Evolutionary conservation across 2,113 vertebrate genomes (phyloP).

Genomic region (Dendropsophus ebraccatus): DNA sequence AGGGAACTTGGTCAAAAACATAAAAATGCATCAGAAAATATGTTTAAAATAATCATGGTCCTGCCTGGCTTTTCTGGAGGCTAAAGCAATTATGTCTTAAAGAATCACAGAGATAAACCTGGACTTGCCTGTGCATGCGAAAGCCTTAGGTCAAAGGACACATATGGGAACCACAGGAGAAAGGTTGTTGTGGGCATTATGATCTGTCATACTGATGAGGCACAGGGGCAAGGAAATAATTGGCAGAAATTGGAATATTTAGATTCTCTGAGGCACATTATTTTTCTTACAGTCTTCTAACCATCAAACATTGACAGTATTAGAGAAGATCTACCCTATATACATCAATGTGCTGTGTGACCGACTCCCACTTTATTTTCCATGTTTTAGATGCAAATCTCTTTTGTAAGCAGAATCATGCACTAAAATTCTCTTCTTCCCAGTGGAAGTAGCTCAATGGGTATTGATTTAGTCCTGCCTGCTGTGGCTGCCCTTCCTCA

Average conservation of each 20-base stretch:
- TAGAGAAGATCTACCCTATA: not conserved
- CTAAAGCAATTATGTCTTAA: constrained; percentile 54
- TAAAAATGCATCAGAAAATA: constrained; percentile 58
- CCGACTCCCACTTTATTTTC: not conserved
- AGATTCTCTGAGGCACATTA: constrained; percentile 10
- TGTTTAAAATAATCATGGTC: constrained; percentile 45
- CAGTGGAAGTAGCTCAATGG: constrained; percentile 47
- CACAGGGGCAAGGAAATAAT: constrained; percentile 55
- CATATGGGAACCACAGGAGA: not conserved
- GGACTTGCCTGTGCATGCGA: constrained; percentile 39
- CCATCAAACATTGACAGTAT: constrained; percentile 41
- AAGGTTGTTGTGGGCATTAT: constrained; percentile 54
- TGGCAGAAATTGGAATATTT: constrained; percentile 45
- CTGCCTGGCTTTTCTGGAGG: constrained; percentile 36
- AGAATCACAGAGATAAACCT: constrained; percentile 51
- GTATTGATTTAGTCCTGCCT: constrained; percentile 56
- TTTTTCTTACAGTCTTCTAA: constrained; percentile 6
- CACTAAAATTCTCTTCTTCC: constrained; percentile 39
- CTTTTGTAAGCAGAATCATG: constrained; percentile 28
- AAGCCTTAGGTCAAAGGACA: constrained; percentile 28
- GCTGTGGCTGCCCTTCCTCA: constrained; percentile 43
- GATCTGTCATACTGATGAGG: constrained; percentile 19
- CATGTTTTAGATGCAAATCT: constrained; percentile 16
- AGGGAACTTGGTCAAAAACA: constrained; percentile 53
- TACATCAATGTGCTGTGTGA: not conserved